Evolutionary conservation across 2,797 vertebrate genomes (phyloP).

Genomic region (Gymnothorax javanicus): DNA sequence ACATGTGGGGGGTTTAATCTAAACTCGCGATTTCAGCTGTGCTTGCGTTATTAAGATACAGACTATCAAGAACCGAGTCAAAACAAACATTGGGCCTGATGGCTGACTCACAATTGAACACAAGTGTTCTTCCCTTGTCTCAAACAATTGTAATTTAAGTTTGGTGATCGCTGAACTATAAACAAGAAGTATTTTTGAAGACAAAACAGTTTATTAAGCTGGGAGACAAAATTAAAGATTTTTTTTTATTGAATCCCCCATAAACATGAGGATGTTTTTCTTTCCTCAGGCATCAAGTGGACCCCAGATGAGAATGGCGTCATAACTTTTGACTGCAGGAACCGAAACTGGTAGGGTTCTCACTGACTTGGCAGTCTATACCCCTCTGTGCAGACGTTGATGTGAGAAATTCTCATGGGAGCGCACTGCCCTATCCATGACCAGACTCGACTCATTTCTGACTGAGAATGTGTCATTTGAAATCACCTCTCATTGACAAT

Average conservation of each 20-base stretch:
- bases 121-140: neutral
- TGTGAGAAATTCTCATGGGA: neutral
- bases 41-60: neutral
- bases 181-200: neutral
- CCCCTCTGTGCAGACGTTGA: neutral
- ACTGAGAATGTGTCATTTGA: neutral
- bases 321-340: conserved; percentile 90
- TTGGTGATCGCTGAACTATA: neutral
- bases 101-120: neutral
- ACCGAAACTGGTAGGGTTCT: conserved; percentile 87
- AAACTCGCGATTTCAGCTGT: neutral
- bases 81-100: neutral
- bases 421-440: neutral
- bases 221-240: neutral
- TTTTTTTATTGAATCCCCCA: neutral
- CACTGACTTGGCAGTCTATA: neutral
- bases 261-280: neutral
- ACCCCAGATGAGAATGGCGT: conserved; percentile 91
- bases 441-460: neutral
- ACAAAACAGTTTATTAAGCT: neutral
- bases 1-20: no score
- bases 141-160: neutral
- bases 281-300: conserved; percentile 88
- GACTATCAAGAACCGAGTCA: neutral
- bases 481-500: neutral